A percentile compares a stretch with the other conserved stretches of the same genome.
Evolutionary conservation across 2,888 invertebrate genomes (phyloP).

Genomic region (Perizoma flavofasciatum): DNA sequence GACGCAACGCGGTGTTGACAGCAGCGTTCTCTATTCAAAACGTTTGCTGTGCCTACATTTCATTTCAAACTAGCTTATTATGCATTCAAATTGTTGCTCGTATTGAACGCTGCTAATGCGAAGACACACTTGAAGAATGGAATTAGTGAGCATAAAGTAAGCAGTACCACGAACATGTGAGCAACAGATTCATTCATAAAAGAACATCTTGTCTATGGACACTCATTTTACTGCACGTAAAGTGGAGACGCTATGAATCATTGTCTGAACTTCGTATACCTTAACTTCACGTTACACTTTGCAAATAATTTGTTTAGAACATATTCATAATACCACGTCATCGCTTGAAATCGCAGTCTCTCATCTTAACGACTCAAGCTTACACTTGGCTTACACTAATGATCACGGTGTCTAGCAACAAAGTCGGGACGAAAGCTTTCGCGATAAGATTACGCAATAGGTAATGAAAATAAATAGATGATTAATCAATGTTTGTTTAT

Average conservation of each 20-base stretch:
- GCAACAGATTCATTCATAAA: conserved; percentile 31
- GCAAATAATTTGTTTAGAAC: too few relatives aligned
- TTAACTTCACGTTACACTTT: too few relatives aligned
- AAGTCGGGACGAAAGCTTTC: conserved; percentile 9
- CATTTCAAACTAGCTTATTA: conserved; percentile 48
- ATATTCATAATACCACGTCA: background rate
- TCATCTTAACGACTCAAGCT: background rate
- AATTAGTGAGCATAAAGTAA: conserved; percentile 24
- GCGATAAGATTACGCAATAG: background rate
- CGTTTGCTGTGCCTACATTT: conserved; percentile 54
- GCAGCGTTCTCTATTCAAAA: conserved; percentile 68
- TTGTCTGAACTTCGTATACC: background rate
- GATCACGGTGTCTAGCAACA: conserved; percentile 9
- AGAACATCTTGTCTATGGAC: conserved; percentile 22
- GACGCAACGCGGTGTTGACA: conserved; percentile 60
- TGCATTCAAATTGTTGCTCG: conserved; percentile 51
- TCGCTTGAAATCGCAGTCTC: background rate
- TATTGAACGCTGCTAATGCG: conserved; percentile 31
- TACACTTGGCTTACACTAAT: conserved; percentile 6
- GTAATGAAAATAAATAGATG: conserved; percentile 1
- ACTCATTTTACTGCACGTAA: conserved; percentile 8
- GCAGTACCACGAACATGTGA: conserved; percentile 29
- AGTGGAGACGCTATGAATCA: background rate
- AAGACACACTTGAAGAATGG: conserved; percentile 26
- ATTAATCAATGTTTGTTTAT: too few relatives aligned